Percentiles rank a stretch among this genome's conserved stretches.
These are phyloP conservation scores for Watsonalla binaria DNA, from an alignment of 2,888 invertebrate genomes.

Conservation along the genomic window DNA sequence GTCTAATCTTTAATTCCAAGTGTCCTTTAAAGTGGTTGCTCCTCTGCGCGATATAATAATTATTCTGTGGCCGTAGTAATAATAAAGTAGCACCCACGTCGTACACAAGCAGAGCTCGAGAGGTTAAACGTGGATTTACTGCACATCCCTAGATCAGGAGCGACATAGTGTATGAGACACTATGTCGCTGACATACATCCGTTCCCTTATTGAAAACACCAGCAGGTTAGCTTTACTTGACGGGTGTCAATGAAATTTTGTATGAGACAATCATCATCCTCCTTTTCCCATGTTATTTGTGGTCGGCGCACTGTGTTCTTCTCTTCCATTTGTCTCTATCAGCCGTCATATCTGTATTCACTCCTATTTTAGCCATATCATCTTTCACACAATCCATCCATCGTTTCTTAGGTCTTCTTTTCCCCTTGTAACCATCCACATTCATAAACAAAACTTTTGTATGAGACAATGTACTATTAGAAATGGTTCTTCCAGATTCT, in stretches of 20 bases:
- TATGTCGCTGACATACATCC: constrained; percentile 1
- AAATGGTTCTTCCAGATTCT: too few relatives aligned
- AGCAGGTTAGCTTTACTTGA: constrained; percentile 1
- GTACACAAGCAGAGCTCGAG: constrained; percentile 31
- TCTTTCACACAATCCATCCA: too few relatives aligned
- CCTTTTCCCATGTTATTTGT: too few relatives aligned
- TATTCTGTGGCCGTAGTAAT: constrained; percentile 22
- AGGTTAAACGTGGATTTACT: constrained; percentile 31
- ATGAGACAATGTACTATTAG: neutral
- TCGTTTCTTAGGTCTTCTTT: too few relatives aligned
- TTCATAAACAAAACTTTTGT: too few relatives aligned
- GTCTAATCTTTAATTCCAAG: too few relatives aligned
- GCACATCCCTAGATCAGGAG: constrained; percentile 27
- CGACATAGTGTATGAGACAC: constrained; percentile 44
- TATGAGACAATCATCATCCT: too few relatives aligned
- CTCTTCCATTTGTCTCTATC: too few relatives aligned
- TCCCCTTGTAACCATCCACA: too few relatives aligned
- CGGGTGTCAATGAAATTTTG: neutral
- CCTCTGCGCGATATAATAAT: neutral
- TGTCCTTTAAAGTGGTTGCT: neutral
- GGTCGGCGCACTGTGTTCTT: too few relatives aligned
- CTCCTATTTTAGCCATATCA: too few relatives aligned
- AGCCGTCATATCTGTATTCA: too few relatives aligned
- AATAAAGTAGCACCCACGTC: constrained; percentile 42
- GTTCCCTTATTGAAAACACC: constrained; percentile 31